Conservation (phyloP, 2,797 vertebrate genomes). For the Bryconaethiops microstoma region DNA sequence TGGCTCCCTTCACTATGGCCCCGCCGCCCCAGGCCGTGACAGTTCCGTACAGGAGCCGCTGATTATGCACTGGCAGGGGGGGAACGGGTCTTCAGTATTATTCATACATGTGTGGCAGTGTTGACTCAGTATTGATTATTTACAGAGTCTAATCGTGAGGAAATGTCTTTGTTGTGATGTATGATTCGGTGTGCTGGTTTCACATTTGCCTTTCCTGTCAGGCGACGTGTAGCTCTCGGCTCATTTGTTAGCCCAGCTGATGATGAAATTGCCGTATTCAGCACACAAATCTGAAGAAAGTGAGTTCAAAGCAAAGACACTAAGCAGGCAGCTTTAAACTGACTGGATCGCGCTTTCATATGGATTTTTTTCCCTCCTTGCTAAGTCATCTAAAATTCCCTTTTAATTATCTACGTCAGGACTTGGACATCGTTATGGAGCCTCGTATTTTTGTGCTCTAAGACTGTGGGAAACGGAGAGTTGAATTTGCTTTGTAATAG, state of each 20-base stretch:
- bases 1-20: constrained; percentile 59
- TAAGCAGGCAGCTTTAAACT: constrained; percentile 61
- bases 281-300: constrained; percentile 58
- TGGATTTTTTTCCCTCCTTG: constrained; percentile 33
- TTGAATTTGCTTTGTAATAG: constrained; percentile 42
- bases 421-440: constrained; percentile 46
- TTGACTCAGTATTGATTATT: constrained; percentile 44
- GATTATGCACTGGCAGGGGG: constrained; percentile 29
- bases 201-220: constrained; percentile 41
- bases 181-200: constrained; percentile 39
- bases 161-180: constrained; percentile 56
- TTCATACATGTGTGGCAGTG: constrained; percentile 25
- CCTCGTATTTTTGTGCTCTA: constrained; percentile 35
- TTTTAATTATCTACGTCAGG: constrained; percentile 69
- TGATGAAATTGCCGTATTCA: constrained; percentile 54
- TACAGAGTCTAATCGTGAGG: constrained; percentile 49
- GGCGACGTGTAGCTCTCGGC: constrained; percentile 30
- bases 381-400: constrained; percentile 61
- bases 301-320: constrained; percentile 68
- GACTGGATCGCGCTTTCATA: constrained; percentile 50
- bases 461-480: constrained; percentile 31
- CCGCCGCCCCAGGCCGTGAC: constrained; percentile 56
- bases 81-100: constrained; percentile 31
- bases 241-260: constrained; percentile 52
- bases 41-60: constrained; percentile 21